Conservation (phyloP, 2,888 invertebrate genomes). For the Pemphredon lugubris region DNA sequence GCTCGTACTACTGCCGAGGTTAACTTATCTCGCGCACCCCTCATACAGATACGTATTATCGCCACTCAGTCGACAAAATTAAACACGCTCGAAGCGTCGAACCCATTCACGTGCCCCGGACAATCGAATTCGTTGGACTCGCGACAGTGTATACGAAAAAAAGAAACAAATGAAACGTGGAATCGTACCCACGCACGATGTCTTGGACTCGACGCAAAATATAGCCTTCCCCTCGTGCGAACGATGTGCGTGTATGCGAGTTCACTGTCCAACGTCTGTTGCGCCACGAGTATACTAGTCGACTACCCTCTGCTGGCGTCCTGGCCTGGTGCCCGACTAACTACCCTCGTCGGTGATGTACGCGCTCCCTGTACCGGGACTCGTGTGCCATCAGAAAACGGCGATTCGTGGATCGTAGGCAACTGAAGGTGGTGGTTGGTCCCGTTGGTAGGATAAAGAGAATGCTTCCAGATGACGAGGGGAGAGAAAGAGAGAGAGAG, state of each 20-base stretch:
- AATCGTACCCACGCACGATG: not conserved
- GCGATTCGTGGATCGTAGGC: conserved; percentile 58
- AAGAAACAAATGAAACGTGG: too few species aligned
- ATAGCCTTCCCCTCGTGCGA: not conserved
- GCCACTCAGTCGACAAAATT: too few species aligned
- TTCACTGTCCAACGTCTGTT: not conserved
- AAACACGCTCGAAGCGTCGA: not conserved
- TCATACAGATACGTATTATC: too few species aligned
- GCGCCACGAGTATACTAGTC: not conserved
- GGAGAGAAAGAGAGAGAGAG: conserved; percentile 51
- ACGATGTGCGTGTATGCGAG: too few species aligned
- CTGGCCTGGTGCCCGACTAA: conserved; percentile 53
- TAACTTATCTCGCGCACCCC: not conserved
- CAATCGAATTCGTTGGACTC: conserved; percentile 19
- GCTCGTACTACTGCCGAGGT: conserved; percentile 22
- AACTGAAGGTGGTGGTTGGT: conserved; percentile 77
- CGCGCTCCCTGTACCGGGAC: conserved; percentile 50
- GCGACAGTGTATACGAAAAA: too few species aligned
- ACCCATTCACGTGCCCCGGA: not conserved
- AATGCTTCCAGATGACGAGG: conserved; percentile 3
- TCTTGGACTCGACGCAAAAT: not conserved
- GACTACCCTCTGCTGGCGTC: conserved; percentile 31
- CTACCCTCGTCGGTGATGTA: conserved; percentile 39
- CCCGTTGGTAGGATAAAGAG: conserved; percentile 81
- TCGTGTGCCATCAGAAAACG: conserved; percentile 67